Percentiles rank a stretch among this genome's conserved stretches.
Evolutionary conservation across 2,888 invertebrate genomes (phyloP).

Genomic region (Chrysolina oricalcia): DNA sequence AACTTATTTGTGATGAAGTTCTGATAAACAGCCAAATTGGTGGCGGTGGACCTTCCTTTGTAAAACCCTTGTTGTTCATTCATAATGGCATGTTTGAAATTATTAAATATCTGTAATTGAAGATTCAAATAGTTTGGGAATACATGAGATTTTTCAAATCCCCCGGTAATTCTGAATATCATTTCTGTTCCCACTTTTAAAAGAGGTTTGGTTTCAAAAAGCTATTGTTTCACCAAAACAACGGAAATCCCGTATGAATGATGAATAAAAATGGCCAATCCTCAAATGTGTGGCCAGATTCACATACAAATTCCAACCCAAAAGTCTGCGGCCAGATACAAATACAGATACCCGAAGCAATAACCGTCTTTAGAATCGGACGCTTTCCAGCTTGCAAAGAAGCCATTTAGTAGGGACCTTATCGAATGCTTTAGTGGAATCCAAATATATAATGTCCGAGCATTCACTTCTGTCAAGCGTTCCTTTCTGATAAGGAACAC

Average conservation of each 20-base stretch:
- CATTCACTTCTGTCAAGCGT: slow-evolving; percentile 38
- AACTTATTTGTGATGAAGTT: no score
- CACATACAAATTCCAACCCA: not conserved
- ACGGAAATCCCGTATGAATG: not conserved
- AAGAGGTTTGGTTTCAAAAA: not conserved
- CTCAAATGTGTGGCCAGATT: not conserved
- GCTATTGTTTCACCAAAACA: not conserved
- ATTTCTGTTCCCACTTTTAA: no score
- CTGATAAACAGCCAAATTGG: no score
- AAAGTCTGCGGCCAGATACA: slow-evolving; percentile 10
- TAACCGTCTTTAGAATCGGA: slow-evolving; percentile 29
- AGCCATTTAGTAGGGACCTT: slow-evolving; percentile 40
- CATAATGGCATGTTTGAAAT: no score
- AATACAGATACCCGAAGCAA: slow-evolving; percentile 18
- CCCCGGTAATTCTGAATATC: no score
- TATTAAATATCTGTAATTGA: no score
- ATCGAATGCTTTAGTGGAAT: slow-evolving; percentile 40
- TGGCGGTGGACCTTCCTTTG: no score
- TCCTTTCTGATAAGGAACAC: slow-evolving; percentile 34
- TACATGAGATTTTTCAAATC: no score
- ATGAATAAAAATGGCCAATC: not conserved
- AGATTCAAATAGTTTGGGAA: no score
- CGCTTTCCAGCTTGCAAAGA: slow-evolving; percentile 30
- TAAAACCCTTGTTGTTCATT: no score
- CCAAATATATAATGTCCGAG: slow-evolving; percentile 41